Base-by-base conservation (phyloP, 1,140 invertebrate species). In the Drosophila guanche region DNA sequence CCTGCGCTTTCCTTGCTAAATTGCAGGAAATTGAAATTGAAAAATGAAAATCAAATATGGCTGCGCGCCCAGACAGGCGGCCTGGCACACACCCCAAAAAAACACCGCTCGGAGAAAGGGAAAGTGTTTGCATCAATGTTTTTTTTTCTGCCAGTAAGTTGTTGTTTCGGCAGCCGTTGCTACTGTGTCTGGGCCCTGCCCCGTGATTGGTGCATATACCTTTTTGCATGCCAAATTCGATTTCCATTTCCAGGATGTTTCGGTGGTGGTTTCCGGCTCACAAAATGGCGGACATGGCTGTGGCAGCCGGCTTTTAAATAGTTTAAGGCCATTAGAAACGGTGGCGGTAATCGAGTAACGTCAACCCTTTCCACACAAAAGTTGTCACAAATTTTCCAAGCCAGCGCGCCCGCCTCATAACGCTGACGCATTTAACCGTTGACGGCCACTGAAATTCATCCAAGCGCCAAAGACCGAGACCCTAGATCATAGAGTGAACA, bases 31-130 rank as follows among this genome's bases (percentile, higher is more conserved):
- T 88, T 88, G 75, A 83, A 83, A 89, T 60, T 56, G 53, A 58
- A 83, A 79, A 79, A 83, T 65, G 75, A 88, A 88, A 89, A 83
- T 70, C 83, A 89, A 88, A 89, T 89, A 88, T 88, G 83, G 75
- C 84, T 51, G 61, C 79, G 55, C 79, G 83, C 76, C 51, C 47
- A 68, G 66, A 69, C 62, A 10, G 33, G 7, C 8, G 4, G 33
- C 10, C 1, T 1, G 6, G 27, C 27, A 37, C 33, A 37, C 10
- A 10, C 33, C 10, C 10, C 10, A 4, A 10, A 10, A 10, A 33
- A 10, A 33, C 29, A 10, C 7, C 8, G 29, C 48, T 50, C 7
- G n/a, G 50, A 59, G 43, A 47, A 54, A 55, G 58, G 59, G 52
- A 85, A 77, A 79, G 61, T 56, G 53, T 46, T 63, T 50, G 62